Evolutionary conservation across 2,888 invertebrate genomes (phyloP), one percentile per base, ranked within the genome.

Genomic region (Eupithecia dodoneata): DNA sequence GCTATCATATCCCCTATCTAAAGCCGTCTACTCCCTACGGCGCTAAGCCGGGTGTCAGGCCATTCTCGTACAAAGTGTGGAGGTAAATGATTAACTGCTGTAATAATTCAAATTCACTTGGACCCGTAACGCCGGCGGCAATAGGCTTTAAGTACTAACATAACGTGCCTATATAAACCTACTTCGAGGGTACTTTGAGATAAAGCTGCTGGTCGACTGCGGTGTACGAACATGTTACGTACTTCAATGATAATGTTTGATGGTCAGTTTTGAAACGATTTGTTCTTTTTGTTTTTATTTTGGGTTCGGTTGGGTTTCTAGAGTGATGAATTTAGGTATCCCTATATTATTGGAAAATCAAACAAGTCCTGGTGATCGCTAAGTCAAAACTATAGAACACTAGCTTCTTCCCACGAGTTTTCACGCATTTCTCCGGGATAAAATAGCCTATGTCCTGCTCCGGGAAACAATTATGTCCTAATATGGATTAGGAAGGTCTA

Each of bases 41-140:
- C 49, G 41, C 49, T 71, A 42, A 71, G 44, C 70, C 47, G 47
- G 47, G 70, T 45, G 47, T 18, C 3, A 12, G 30, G 70, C 47
- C 18, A 45, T 47, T 45, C 70, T 42, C 42, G 42, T 15, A 47
- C 70, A 70, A 70, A 18, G 70, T 49, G 67, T 69, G 67, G 67
- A 70, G 47, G 70, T 70, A 47, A 47, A 70, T 70, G 70, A 70
- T 70, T 45, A 70, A 70, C 47, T 70, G 70, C 70, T 47, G 45
- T 70, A 70, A 70, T 70, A 70, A 70, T 70, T 70, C 70, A 70
- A 47, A 47, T 70, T 70, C 70, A 70, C 70, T 70, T 70, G 70
- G 70, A 70, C 70, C 47, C 70, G 70, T 70, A 49, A 70, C 47
- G 45, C 47, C 70, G 70, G 2, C 70, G 70, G 70, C 70, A 70